phyloP scores from a whole-genome alignment of 1,140 invertebrate species.

The Tigriopus japonicus region DNA sequence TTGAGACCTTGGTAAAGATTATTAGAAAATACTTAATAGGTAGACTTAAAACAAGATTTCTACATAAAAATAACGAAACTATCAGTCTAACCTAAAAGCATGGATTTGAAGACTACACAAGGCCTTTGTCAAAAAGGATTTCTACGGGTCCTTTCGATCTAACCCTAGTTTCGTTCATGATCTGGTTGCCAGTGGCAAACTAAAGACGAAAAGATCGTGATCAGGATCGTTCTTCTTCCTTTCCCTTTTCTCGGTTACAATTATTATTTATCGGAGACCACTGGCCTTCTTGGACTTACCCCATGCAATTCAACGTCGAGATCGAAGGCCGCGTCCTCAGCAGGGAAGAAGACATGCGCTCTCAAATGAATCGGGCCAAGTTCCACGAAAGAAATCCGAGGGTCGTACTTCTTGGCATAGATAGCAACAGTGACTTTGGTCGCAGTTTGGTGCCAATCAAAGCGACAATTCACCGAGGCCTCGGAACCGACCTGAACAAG shows the following conservation, averaged over 20 bases:
- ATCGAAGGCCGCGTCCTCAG: slow-evolving; percentile 51
- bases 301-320: slow-evolving; percentile 63
- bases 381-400: slow-evolving; percentile 48
- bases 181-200: not conserved
- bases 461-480: slow-evolving; percentile 50
- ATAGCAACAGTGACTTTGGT: slow-evolving; percentile 60
- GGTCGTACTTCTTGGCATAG: slow-evolving; percentile 76
- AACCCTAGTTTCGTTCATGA: not conserved
- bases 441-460: slow-evolving; percentile 84
- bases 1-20: not conserved
- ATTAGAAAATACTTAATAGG: too few relatives aligned
- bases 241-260: not conserved
- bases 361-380: slow-evolving; percentile 64
- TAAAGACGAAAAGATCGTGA: not conserved
- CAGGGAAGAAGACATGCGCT: slow-evolving; percentile 54
- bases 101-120: too few relatives aligned
- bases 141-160: not conserved
- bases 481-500: slow-evolving; percentile 15
- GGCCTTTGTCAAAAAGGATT: not conserved
- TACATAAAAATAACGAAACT: too few relatives aligned
- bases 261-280: not conserved
- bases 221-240: not conserved
- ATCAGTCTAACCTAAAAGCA: too few relatives aligned
- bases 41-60: too few relatives aligned
- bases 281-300: slow-evolving; percentile 36